phyloP scores from a whole-genome alignment of 2,888 invertebrate genomes.

The Ephialtes manifestator region DNA sequence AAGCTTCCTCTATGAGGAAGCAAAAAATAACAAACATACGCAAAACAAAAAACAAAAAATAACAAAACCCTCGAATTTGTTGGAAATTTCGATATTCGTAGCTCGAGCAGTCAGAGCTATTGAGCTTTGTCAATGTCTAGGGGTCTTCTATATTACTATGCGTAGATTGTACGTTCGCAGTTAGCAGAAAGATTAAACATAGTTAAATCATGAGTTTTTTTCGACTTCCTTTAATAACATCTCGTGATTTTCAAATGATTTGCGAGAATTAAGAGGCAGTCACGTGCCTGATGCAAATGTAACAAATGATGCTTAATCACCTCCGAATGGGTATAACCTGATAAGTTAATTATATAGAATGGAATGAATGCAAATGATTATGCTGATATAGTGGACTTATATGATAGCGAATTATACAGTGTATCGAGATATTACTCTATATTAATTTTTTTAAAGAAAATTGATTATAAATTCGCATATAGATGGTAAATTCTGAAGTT shows the following conservation, averaged over 20 bases:
- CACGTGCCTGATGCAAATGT: neutral
- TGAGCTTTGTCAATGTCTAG: neutral
- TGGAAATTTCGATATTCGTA: neutral
- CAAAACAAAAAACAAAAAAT: no score
- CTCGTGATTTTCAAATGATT: neutral
- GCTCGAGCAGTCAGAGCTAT: neutral
- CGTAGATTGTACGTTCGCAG: neutral
- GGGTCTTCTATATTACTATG: neutral
- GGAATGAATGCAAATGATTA: neutral
- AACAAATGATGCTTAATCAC: neutral
- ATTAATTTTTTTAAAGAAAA: neutral
- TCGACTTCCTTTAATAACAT: neutral
- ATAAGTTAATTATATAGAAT: neutral
- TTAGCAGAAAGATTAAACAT: neutral
- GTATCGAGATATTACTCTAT: neutral
- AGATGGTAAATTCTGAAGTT: neutral
- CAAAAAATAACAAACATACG: no score
- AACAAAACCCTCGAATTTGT: neutral
- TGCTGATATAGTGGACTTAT: neutral
- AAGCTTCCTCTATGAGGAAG: no score
- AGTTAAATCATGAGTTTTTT: slow-evolving; percentile 1
- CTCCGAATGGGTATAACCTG: neutral
- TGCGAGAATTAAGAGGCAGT: neutral
- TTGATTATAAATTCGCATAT: neutral
- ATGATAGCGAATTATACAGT: neutral